phyloP scores from a whole-genome alignment of 2,888 invertebrate genomes.

The Polymixis flavicincta region DNA sequence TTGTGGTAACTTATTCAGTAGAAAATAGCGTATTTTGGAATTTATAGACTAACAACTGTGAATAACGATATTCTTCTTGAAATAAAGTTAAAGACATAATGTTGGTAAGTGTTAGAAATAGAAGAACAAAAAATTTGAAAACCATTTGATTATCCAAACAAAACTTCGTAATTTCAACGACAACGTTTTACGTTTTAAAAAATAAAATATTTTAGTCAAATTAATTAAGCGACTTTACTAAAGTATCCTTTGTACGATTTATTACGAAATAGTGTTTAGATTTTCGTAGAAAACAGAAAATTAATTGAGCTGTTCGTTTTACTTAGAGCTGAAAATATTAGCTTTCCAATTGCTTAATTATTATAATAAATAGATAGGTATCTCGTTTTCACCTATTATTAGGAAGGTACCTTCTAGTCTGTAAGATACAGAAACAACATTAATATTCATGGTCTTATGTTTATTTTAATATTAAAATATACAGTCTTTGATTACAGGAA shows the following conservation, averaged over 20 bases:
- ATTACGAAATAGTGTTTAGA: conserved; percentile 2
- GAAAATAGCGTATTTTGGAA: conserved; percentile 23
- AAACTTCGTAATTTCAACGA: neutral
- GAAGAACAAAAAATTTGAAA: neutral
- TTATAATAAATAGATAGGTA: neutral
- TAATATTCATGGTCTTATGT: conserved; percentile 36
- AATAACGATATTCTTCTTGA: neutral
- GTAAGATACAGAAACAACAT: conserved; percentile 16
- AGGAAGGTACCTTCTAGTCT: neutral
- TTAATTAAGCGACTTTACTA: neutral
- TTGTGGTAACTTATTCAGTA: conserved; percentile 35
- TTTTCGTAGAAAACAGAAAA: conserved; percentile 18
- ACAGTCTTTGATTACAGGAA: conserved; percentile 48
- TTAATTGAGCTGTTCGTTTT: neutral
- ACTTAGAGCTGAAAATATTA: neutral
- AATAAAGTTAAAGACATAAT: too few species aligned
- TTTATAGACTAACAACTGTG: neutral
- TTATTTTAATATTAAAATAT: conserved; percentile 47
- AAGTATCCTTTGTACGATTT: conserved; percentile 9
- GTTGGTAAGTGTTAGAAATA: too few species aligned
- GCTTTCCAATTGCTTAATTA: neutral
- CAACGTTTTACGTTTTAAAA: neutral
- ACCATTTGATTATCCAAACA: neutral
- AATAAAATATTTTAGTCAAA: neutral
- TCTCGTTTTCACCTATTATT: conserved; percentile 6